Conservation (phyloP, 2,113 vertebrate genomes). For the Anarhynchus alexandrinus region DNA sequence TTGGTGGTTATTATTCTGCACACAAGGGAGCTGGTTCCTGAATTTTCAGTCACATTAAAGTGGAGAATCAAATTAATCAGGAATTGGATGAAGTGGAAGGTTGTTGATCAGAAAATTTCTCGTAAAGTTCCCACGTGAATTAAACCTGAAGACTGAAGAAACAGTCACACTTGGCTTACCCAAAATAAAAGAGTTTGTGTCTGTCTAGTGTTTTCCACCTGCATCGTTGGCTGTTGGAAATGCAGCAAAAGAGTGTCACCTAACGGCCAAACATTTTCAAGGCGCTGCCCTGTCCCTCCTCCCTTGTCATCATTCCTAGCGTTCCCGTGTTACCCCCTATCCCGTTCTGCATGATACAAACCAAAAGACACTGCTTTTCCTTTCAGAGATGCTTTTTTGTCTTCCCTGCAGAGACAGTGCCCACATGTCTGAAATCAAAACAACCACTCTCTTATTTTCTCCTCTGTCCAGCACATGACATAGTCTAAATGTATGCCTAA, state of each 20-base stretch:
- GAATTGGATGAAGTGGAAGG: slow-evolving; percentile 1
- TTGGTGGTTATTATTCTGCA: neutral
- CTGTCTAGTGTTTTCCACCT: neutral
- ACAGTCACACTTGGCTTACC: neutral
- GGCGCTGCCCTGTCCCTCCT: neutral
- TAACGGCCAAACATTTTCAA: neutral
- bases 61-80: slow-evolving; percentile 9
- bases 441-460: neutral
- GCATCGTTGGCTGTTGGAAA: neutral
- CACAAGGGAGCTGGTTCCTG: neutral
- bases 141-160: neutral
- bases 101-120: slow-evolving; percentile 3
- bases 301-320: neutral
- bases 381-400: neutral
- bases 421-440: neutral
- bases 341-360: neutral
- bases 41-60: neutral
- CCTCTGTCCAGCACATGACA: neutral
- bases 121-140: neutral
- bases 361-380: neutral
- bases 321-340: rapidly evolving
- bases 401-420: neutral
- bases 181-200: neutral
- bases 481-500: too few species aligned
- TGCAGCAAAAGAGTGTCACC: slow-evolving; percentile 41